Evolutionary conservation across 2,888 invertebrate species (phyloP), one percentile per base, ranked within the genome.

Genomic region (Drosophila helvetica): DNA sequence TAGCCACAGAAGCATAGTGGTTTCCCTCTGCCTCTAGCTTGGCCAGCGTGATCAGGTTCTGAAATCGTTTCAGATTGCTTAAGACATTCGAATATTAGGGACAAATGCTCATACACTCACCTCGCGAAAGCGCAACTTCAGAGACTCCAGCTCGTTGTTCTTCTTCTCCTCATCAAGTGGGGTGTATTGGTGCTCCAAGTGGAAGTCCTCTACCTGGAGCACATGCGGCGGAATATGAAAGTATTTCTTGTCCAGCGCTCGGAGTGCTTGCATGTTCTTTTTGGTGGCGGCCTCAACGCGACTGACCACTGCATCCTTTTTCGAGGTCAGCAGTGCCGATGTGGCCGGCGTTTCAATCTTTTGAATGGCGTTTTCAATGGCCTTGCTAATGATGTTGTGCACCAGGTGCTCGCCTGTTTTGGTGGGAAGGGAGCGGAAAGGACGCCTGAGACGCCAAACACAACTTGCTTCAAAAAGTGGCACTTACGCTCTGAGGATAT

Each of bases 181-280:
- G 4, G 80, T 72, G 15, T 77, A 82, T 3, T 76, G 63, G 22
- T 86, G 83, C n/a, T 79, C 74, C 38, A 90, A 76, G 8, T 80
- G 80, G 18, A 84, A 75, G 51, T 91, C 90, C 5, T 85, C 81
- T 0, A 80, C 76, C 7, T 89, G 74, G 5, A 91, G 61, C 6
- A 91, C 88, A 80, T 91, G 82, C 3, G 84, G 72, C 0, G 91
- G 92, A 30, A 91, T 81, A 0, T 75, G 71, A 57, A 91, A 91
- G 57, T 83, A 72, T 15, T 79, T 75, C 18, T 74, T 75, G 63
- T 91, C 89, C 27, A 90, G 50, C 4, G 78, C 59, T 3, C 81
- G 70, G 1, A 90, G 70, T 0, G 17, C 19, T 10, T 73, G 51
- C 0, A 91, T 63, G 5, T 78, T 80, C 3, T 53, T 22, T 5